Evolutionary conservation across 2,888 invertebrate genomes (phyloP).

Genomic region (Liodrosophila aerea): DNA sequence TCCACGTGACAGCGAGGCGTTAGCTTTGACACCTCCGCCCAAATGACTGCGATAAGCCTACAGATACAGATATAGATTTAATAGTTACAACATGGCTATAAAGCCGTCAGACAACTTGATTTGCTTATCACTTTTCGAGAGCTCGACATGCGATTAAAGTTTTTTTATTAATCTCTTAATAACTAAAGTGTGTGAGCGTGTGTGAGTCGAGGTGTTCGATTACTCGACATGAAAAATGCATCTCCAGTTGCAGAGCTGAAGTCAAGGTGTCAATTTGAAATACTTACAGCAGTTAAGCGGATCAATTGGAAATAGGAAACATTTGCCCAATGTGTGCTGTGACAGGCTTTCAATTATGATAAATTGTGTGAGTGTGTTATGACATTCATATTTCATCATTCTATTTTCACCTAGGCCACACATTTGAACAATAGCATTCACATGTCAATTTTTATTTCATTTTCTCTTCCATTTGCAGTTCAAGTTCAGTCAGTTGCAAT

Average conservation of each 20-base stretch:
- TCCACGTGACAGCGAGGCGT: slow-evolving; percentile 37
- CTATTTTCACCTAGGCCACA: slow-evolving; percentile 46
- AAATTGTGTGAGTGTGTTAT: slow-evolving; percentile 20
- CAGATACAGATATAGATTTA: slow-evolving; percentile 2
- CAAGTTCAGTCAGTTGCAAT: slow-evolving; percentile 55
- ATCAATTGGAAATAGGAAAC: slow-evolving; percentile 36
- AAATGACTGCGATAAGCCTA: slow-evolving; percentile 15
- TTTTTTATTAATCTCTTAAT: slow-evolving; percentile 17
- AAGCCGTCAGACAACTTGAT: slow-evolving; percentile 40
- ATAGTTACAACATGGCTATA: slow-evolving; percentile 12
- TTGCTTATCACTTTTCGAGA: slow-evolving; percentile 4
- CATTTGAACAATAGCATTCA: slow-evolving; percentile 29
- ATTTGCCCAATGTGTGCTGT: slow-evolving; percentile 22
- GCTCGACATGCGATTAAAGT: slow-evolving; percentile 21
- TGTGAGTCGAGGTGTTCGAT: slow-evolving; percentile 51
- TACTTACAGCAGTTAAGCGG: slow-evolving; percentile 18
- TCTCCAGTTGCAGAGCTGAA: slow-evolving; percentile 20
- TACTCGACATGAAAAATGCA: slow-evolving; percentile 60
- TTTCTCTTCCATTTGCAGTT: slow-evolving; percentile 33
- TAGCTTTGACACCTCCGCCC: slow-evolving; percentile 35
- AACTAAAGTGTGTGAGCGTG: slow-evolving; percentile 38
- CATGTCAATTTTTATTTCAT: slow-evolving; percentile 35
- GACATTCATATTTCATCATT: slow-evolving; percentile 39
- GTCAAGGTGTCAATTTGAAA: slow-evolving; percentile 22
- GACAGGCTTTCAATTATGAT: slow-evolving; percentile 35